Evolutionary conservation across 53 echinoderm and acorn worm genomes (phyloP).

Genomic region (Mesocentrotus franciscanus): DNA sequence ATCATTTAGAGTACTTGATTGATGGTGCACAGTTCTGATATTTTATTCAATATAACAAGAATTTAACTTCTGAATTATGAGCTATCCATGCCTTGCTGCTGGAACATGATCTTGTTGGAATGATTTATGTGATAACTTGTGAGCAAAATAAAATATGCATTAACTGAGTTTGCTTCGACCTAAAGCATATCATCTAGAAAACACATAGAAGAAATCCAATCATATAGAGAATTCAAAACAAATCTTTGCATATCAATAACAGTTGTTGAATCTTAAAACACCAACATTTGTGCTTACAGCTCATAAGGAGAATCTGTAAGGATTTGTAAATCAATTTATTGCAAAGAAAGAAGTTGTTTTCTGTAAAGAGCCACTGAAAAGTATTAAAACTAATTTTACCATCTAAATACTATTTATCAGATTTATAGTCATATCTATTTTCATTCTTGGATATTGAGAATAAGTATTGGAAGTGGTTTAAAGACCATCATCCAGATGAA

Average conservation of each 20-base stretch:
- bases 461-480: no score
- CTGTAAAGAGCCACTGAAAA: no score
- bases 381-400: no score
- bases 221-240: background rate
- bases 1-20: background rate
- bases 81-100: background rate
- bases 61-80: constrained; percentile 41
- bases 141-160: background rate
- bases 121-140: constrained; percentile 16
- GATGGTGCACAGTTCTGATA: background rate
- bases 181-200: background rate
- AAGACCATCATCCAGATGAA: no score
- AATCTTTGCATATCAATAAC: background rate
- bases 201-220: background rate
- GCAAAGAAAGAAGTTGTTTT: no score
- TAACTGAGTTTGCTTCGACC: background rate
- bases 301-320: no score
- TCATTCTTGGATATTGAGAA: no score
- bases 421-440: no score
- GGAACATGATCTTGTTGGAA: background rate
- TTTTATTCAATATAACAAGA: background rate
- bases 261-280: background rate
- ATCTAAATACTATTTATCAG: no score
- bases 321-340: no score
- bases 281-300: no score